These are phyloP conservation scores for Lasioglossum oenotherae DNA, from an alignment of 2,888 invertebrate species.

Conservation along the genomic window DNA sequence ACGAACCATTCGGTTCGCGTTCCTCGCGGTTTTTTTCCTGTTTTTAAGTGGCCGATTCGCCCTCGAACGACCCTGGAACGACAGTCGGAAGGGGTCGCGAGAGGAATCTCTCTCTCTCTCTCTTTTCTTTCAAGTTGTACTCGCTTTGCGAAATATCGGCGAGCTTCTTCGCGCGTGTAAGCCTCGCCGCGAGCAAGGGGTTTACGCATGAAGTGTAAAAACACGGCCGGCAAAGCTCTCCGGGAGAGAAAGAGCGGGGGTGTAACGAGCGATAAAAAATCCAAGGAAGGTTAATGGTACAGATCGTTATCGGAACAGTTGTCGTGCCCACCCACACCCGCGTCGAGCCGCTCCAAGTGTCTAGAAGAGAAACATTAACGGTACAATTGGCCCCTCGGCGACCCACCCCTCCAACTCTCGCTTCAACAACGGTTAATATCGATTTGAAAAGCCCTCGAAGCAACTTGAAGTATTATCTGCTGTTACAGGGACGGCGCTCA, in stretches of 20 bases:
- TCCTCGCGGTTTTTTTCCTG: constrained; percentile 10
- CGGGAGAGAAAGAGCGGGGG: neutral
- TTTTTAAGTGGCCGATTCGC: constrained; percentile 63
- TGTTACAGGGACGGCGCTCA: neutral
- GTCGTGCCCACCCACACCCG: constrained; percentile 38
- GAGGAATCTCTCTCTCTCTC: constrained; percentile 1
- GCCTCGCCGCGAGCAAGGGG: neutral
- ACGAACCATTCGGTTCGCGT: constrained; percentile 41
- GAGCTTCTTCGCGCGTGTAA: constrained; percentile 17
- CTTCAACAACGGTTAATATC: constrained; percentile 56
- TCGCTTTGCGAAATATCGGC: constrained; percentile 18
- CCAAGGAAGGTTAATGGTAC: constrained; percentile 63
- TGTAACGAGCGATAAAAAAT: constrained; percentile 33
- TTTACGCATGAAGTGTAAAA: constrained; percentile 31
- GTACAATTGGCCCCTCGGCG: constrained; percentile 50
- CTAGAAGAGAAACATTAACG: constrained; percentile 64
- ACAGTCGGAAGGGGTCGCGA: constrained; percentile 1
- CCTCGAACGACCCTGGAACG: constrained; percentile 35
- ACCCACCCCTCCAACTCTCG: constrained; percentile 33
- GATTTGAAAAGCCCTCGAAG: constrained; percentile 33
- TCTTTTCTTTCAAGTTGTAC: neutral
- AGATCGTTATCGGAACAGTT: constrained; percentile 64
- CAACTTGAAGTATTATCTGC: constrained; percentile 33
- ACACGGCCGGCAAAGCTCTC: neutral
- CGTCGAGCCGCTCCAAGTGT: constrained; percentile 19